Conservation (phyloP, 1,140 invertebrate genomes). For the Drosophila pachea region DNA sequence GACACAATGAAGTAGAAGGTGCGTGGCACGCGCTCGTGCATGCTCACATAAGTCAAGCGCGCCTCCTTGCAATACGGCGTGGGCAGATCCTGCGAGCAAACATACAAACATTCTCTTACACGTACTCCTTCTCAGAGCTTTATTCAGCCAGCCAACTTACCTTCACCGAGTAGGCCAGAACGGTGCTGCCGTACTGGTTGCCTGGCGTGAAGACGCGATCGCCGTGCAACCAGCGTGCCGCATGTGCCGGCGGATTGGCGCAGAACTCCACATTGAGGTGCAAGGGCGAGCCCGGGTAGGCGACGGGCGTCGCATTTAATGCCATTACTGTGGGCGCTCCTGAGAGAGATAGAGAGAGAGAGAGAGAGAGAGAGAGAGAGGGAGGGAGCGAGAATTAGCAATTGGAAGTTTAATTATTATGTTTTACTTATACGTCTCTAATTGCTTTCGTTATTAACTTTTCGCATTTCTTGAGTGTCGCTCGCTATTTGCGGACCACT, state of each 20-base stretch:
- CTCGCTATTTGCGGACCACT: constrained; percentile 12
- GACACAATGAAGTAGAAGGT: constrained; percentile 79
- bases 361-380: background rate
- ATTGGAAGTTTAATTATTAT: constrained; percentile 8
- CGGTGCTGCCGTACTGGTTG: constrained; percentile 78
- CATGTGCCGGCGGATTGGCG: constrained; percentile 80
- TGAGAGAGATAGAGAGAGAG: constrained; percentile 28
- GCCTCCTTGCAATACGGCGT: constrained; percentile 79
- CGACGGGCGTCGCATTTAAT: constrained; percentile 80
- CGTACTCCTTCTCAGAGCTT: background rate
- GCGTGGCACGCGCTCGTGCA: constrained; percentile 77
- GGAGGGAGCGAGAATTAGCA: background rate
- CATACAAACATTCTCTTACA: background rate
- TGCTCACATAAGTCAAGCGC: constrained; percentile 77
- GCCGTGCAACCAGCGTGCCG: constrained; percentile 77
- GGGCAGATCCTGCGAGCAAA: constrained; percentile 65
- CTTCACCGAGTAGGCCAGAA: constrained; percentile 77
- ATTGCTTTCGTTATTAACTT: constrained; percentile 14
- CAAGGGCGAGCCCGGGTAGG: constrained; percentile 80
- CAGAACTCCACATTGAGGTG: constrained; percentile 81
- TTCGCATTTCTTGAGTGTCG: constrained; percentile 3
- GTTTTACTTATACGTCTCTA: background rate
- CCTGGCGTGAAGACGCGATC: constrained; percentile 78
- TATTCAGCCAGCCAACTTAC: constrained; percentile 36
- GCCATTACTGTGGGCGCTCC: constrained; percentile 80